Percentiles rank a stretch among this genome's conserved stretches.
Conservation (phyloP, 2,888 invertebrate genomes). For the Polyommatus icarus region DNA sequence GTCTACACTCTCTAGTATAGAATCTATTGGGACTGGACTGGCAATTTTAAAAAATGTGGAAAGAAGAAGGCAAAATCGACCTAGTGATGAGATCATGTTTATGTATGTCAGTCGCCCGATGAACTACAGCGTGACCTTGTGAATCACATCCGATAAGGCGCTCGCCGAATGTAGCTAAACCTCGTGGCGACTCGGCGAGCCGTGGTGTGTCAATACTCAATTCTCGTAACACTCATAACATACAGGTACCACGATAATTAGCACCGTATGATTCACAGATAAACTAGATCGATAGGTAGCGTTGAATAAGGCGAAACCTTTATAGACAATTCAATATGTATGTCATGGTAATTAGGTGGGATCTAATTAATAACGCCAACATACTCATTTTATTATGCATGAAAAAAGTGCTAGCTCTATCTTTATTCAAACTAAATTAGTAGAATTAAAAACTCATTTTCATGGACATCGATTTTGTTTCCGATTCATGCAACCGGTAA, state of each 20-base stretch:
- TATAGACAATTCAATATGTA: neutral
- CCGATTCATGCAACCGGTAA: too few species aligned
- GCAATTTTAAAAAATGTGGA: neutral
- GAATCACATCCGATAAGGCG: constrained; percentile 73
- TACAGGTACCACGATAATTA: constrained; percentile 19
- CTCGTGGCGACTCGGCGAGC: constrained; percentile 28
- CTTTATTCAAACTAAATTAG: neutral
- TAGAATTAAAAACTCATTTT: neutral
- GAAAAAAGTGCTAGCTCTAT: neutral
- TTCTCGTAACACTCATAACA: constrained; percentile 1
- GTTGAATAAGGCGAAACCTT: neutral
- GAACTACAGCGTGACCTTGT: constrained; percentile 71
- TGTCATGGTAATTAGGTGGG: neutral
- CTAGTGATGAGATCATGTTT: constrained; percentile 68
- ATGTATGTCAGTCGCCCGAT: constrained; percentile 64
- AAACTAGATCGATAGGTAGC: constrained; percentile 8
- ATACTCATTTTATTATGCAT: neutral
- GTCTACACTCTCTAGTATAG: neutral
- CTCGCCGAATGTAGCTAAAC: constrained; percentile 51
- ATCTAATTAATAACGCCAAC: neutral
- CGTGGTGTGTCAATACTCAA: constrained; percentile 1
- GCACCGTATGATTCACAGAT: constrained; percentile 12
- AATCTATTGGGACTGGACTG: neutral
- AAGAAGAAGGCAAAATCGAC: constrained; percentile 43
- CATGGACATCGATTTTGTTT: neutral